Evolutionary conservation across 2,113 vertebrate species (phyloP).

Genomic region (Deroptyus accipitrinus): DNA sequence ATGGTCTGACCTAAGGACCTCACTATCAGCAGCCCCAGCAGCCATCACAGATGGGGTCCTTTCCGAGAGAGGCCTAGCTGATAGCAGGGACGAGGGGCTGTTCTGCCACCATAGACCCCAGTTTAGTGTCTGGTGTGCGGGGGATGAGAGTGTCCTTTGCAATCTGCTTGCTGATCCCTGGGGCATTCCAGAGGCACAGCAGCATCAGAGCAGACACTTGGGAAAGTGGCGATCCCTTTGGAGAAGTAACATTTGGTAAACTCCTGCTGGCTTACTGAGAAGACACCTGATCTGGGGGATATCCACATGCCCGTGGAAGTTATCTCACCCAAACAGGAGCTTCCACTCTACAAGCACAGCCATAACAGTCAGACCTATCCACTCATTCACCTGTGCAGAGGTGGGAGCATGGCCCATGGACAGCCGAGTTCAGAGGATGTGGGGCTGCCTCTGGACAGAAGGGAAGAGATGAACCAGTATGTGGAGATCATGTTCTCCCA

Average conservation of each 20-base stretch:
- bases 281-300: no score
- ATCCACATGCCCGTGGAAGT: neutral
- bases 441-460: neutral
- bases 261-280: neutral
- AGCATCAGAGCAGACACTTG: accelerated
- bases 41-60: neutral
- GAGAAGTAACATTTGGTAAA: neutral
- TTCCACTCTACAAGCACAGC: neutral
- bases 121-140: neutral
- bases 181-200: neutral
- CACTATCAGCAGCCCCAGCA: neutral
- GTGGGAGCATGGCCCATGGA: accelerated
- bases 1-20: slow-evolving; percentile 7
- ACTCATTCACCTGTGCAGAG: accelerated
- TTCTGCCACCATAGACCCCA: neutral
- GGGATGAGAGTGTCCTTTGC: neutral
- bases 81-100: neutral
- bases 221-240: neutral
- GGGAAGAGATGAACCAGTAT: neutral
- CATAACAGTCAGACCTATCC: accelerated
- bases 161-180: neutral
- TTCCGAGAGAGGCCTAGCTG: neutral
- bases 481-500: neutral
- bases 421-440: accelerated
- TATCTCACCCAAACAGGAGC: neutral